Evolutionary conservation across 2,888 invertebrate species (phyloP), one percentile per base, ranked within the genome.

Genomic region (Azorinus chamasolen): DNA sequence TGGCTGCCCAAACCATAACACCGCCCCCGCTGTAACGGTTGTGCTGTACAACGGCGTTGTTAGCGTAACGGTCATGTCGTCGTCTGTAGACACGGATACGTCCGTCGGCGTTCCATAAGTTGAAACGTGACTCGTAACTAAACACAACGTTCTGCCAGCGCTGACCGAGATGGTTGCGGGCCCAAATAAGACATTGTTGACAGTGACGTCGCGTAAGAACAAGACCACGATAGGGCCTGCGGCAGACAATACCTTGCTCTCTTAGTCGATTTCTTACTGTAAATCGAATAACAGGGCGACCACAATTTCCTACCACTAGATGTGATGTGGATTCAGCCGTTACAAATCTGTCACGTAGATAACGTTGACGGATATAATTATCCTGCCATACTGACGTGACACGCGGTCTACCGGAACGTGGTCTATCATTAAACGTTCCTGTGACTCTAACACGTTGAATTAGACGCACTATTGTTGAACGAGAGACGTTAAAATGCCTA

Each of bases 211-310:
- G n/a, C n/a, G n/a, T n/a, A n/a, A n/a, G n/a, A n/a, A 63, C 25
- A 16, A 57, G 12, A 3, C 37, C 57, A 39, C 48, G 57, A 48
- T 46, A 58, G 16, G 65, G 62, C 41, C 51, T 61, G 2, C 61
- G 54, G 55, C 54, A 59, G 14, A 16, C 24, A 16, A 76, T 41
- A 22, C 62, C 61, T 0, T 20, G 50, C 22, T 65, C 50, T 43
- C 10, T n/a, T 1, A 65, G 70, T n/a, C 70, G 70, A 51, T 65
- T 75, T 20, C 65, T 5, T 20, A 76, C 76, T 20, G 70, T 71
- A 32, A 45, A 16, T 16, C 59, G 45, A 54, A 54, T 65, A 2
- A 64, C 25, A 14, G 54, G 27, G 2, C 62, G n/a, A 12, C 66
- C 66, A 53, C 20, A 51, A 18, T 64, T 71, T 16, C 66, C 66